Conservation (phyloP, 2,797 vertebrate genomes). For the Anolis apletophallus region DNA sequence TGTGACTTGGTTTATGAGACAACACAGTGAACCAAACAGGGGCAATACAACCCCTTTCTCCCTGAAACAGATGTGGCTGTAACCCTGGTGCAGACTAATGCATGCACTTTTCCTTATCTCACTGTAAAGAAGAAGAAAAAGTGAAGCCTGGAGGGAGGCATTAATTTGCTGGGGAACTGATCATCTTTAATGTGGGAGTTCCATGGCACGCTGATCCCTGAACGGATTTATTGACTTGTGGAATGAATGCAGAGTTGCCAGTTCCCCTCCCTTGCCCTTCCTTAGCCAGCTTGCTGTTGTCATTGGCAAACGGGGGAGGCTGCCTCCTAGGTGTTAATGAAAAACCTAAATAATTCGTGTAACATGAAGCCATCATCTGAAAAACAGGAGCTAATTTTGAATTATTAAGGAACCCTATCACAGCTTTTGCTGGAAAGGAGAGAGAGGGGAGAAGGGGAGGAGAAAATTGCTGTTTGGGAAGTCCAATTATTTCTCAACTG, state of each 20-base stretch:
- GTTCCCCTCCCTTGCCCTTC: not conserved
- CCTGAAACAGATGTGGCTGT: no score
- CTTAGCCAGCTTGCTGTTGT: not conserved
- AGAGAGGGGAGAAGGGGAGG: slow-evolving; percentile 65
- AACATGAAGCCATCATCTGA: slow-evolving; percentile 66
- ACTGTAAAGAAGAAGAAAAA: not conserved
- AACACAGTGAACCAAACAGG: not conserved
- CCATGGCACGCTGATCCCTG: rapidly evolving
- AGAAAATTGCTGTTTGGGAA: slow-evolving; percentile 77
- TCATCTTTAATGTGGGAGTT: not conserved
- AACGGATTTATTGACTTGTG: slow-evolving; percentile 36
- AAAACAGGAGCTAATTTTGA: slow-evolving; percentile 74
- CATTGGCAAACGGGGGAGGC: slow-evolving; percentile 9
- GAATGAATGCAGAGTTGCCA: rapidly evolving
- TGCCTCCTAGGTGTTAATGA: slow-evolving; percentile 71
- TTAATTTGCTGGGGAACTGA: not conserved
- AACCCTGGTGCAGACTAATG: not conserved
- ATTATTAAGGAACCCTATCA: slow-evolving; percentile 73
- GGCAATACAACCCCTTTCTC: not conserved
- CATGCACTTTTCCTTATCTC: not conserved
- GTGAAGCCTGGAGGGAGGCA: not conserved
- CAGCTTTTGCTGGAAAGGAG: slow-evolving; percentile 58
- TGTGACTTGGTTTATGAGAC: no score
- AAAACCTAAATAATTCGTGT: slow-evolving; percentile 78
- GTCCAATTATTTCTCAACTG: slow-evolving; percentile 83